Conservation (phyloP, 2,113 vertebrate species). For the Eurystomus gularis region DNA sequence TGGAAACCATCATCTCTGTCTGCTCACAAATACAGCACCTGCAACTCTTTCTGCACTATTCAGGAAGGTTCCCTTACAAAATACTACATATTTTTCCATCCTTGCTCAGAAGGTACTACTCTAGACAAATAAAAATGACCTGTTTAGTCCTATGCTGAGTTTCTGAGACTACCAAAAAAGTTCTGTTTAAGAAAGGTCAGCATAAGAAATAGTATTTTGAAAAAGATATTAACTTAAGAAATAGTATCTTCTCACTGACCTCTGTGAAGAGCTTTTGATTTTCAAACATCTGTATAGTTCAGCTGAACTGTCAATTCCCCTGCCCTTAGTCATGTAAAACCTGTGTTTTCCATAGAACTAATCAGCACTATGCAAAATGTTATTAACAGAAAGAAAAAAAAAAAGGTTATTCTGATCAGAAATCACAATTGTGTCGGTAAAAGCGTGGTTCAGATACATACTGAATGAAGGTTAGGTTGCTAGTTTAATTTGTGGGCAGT, state of each 20-base stretch:
- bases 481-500: background rate
- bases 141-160: background rate
- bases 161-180: background rate
- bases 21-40: background rate
- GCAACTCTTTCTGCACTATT: background rate
- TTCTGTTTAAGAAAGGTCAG: background rate
- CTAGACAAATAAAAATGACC: background rate
- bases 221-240: background rate
- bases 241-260: background rate
- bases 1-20: background rate
- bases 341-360: background rate
- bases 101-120: background rate
- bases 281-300: background rate
- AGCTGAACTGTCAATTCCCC: background rate
- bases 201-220: background rate
- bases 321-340: background rate
- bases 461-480: background rate
- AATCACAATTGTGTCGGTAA: background rate
- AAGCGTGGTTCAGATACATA: background rate
- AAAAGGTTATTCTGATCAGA: background rate
- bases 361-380: background rate
- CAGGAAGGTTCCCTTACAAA: background rate
- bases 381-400: background rate
- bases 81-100: background rate
- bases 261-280: background rate